phyloP scores from a whole-genome alignment of 1,140 invertebrate species.

The Heliothis virescens region DNA sequence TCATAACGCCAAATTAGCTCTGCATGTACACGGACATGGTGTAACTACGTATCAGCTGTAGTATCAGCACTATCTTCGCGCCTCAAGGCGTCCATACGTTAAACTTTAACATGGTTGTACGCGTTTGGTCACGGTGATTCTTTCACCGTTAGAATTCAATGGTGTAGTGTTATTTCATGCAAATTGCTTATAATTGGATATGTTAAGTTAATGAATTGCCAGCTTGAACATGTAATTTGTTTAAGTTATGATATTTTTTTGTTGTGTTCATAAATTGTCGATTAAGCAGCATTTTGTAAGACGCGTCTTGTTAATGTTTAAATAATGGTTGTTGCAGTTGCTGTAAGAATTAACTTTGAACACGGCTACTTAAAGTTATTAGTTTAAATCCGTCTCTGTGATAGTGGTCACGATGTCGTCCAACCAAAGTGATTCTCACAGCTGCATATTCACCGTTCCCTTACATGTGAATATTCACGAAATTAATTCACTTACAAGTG shows the following conservation, averaged over 20 bases:
- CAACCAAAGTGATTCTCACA: not conserved
- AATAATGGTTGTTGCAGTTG: too few species aligned
- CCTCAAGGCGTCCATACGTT: conserved; percentile 5
- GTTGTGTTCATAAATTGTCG: not conserved
- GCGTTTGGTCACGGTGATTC: conserved; percentile 30
- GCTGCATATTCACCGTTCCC: conserved; percentile 14
- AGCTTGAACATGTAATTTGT: not conserved
- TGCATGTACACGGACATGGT: not conserved
- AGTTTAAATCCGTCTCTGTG: not conserved
- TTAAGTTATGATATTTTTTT: not conserved
- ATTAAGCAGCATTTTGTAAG: too few species aligned
- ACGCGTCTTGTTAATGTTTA: too few species aligned
- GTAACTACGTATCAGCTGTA: too few species aligned
- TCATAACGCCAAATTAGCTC: not conserved
- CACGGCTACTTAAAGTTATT: not conserved
- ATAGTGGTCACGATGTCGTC: conserved; percentile 1
- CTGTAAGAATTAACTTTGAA: not conserved
- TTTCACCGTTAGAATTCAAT: conserved; percentile 22
- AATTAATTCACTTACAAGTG: conserved; percentile 34
- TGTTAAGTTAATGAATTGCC: not conserved
- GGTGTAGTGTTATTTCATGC: conserved; percentile 24
- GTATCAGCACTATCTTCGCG: not conserved
- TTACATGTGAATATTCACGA: conserved; percentile 25
- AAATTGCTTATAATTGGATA: conserved; percentile 20
- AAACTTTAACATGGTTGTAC: not conserved